Conservation (phyloP, 2,888 invertebrate species). For the Tupiocoris notatus region DNA sequence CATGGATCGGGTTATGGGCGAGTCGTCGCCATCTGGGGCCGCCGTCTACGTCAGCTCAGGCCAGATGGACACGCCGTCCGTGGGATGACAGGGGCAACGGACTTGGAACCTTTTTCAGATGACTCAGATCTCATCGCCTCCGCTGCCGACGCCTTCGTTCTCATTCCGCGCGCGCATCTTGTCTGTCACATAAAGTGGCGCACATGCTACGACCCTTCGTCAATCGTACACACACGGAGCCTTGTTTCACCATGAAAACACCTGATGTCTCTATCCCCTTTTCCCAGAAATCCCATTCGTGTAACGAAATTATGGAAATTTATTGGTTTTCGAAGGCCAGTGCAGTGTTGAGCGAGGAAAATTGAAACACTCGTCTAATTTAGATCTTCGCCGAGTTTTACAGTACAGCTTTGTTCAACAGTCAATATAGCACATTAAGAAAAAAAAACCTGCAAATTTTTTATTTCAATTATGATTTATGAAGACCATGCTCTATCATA, state of each 20-base stretch:
- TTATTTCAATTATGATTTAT: no score
- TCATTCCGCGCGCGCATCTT: background rate
- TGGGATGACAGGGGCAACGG: constrained; percentile 9
- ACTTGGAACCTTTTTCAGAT: constrained; percentile 1
- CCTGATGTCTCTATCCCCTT: background rate
- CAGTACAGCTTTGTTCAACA: no score
- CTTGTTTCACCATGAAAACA: no score
- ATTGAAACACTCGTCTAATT: no score
- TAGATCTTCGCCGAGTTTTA: no score
- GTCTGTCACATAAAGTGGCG: background rate
- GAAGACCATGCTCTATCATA: no score
- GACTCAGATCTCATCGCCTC: background rate
- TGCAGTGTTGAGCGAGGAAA: no score
- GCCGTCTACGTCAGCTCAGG: background rate
- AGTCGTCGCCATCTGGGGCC: background rate
- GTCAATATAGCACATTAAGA: no score
- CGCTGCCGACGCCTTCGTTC: no score
- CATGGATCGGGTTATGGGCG: background rate
- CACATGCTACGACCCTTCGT: background rate
- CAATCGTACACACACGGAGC: background rate
- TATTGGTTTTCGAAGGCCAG: no score
- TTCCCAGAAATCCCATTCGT: background rate
- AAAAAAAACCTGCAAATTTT: no score
- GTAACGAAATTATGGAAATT: no score
- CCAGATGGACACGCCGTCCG: constrained; percentile 11